A percentile compares a stretch with the other conserved stretches of the same genome.
Conservation (phyloP, 2,113 vertebrate species). For the Microcebus ravelobensis region DNA sequence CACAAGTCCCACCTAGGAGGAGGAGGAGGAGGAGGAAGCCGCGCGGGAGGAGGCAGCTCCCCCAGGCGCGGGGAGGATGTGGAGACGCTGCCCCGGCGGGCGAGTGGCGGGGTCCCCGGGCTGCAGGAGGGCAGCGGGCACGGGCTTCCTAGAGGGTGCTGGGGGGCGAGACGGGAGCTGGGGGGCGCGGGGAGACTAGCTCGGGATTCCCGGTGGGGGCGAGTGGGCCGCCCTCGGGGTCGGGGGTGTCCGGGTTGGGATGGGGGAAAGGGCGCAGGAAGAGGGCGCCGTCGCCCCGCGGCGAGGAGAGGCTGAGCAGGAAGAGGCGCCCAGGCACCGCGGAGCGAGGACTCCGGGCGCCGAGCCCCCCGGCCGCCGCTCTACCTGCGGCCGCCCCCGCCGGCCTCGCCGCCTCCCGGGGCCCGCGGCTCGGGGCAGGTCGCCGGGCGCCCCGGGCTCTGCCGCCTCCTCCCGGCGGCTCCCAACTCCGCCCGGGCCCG, state of each 20-base stretch:
- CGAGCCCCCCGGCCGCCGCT: not conserved
- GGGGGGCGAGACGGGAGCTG: not conserved
- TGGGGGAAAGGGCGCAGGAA: not conserved
- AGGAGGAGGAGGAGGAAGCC: conserved; percentile 21
- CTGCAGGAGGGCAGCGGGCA: not conserved
- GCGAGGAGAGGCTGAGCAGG: not conserved
- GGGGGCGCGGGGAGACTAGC: too few relatives aligned
- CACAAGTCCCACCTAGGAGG: conserved; percentile 67
- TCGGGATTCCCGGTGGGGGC: not conserved
- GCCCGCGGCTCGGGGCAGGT: not conserved
- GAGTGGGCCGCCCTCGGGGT: not conserved
- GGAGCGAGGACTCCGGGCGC: not conserved
- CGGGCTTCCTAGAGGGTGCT: not conserved
- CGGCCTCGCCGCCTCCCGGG: not conserved
- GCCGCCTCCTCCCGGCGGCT: not conserved
- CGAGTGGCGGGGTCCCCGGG: not conserved
- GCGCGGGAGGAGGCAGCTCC: not conserved
- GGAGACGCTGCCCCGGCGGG: not conserved
- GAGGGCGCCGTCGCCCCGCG: conserved; percentile 21
- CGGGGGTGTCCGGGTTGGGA: not conserved
- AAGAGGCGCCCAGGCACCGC: not conserved
- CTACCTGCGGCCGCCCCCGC: conserved; percentile 25
- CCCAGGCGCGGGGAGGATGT: not conserved
- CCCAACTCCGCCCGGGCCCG: not conserved
- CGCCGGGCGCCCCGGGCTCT: not conserved